Conservation (phyloP, 2,888 invertebrate species). For the Tipula confusa region DNA sequence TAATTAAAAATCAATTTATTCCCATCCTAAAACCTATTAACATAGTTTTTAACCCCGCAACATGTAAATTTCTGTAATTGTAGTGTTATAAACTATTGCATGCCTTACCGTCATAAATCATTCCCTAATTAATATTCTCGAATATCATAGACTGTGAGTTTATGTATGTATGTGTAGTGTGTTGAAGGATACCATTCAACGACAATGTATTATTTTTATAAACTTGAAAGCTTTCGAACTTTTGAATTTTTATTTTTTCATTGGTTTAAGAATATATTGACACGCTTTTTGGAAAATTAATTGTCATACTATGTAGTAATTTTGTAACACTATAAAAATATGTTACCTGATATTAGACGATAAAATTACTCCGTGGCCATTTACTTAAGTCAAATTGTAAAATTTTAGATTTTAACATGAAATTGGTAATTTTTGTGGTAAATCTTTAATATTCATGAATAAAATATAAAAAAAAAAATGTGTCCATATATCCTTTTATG, state of each 20-base stretch:
- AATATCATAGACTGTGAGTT: neutral
- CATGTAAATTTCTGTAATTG: neutral
- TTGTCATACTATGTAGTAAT: neutral
- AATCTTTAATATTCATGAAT: neutral
- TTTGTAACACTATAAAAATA: neutral
- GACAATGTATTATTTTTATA: no score
- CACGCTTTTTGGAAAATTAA: neutral
- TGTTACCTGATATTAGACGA: neutral
- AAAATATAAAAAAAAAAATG: neutral
- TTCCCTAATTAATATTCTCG: neutral
- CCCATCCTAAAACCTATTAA: neutral
- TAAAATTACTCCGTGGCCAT: neutral
- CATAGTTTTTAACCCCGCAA: neutral
- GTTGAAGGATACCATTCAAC: neutral
- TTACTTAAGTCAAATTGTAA: neutral
- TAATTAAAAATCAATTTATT: constrained; percentile 12
- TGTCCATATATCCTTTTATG: neutral
- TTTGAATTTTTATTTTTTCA: neutral
- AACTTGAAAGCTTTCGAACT: neutral
- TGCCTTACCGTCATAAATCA: neutral
- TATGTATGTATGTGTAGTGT: neutral
- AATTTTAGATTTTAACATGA: neutral
- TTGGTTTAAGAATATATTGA: neutral
- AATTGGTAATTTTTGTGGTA: neutral
- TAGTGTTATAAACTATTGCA: neutral